Evolutionary conservation across 2,113 vertebrate species (phyloP).

Genomic region (Hyperoodon ampullatus): DNA sequence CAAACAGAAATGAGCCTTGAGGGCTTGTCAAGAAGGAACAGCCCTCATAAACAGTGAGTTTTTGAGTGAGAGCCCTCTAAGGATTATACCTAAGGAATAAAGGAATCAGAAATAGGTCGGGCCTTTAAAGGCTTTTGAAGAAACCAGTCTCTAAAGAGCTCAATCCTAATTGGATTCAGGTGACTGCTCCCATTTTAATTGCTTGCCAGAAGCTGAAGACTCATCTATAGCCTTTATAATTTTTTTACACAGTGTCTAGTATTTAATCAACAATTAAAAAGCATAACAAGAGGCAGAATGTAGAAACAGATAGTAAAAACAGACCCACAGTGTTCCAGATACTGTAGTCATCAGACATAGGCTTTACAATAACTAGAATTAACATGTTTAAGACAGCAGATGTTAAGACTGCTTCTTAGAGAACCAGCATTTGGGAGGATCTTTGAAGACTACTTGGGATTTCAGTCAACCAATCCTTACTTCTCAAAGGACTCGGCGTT

Average conservation of each 20-base stretch:
- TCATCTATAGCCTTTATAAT: not conserved
- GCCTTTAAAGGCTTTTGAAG: not conserved
- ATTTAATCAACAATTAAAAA: not conserved
- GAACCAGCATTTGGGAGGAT: not conserved
- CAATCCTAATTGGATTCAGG: not conserved
- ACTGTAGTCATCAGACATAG: not conserved
- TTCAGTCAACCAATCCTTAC: not conserved
- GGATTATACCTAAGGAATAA: not conserved
- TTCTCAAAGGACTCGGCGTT: not conserved
- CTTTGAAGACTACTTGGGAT: slow-evolving; percentile 15
- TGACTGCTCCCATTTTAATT: not conserved
- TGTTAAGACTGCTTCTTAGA: not conserved
- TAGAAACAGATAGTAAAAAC: slow-evolving; percentile 30
- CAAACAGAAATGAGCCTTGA: not conserved
- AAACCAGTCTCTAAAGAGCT: not conserved
- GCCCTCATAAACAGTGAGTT: not conserved
- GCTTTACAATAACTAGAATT: not conserved
- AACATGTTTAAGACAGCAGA: not conserved
- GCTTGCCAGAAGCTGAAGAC: not conserved
- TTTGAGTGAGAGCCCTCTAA: not conserved
- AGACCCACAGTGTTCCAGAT: not conserved
- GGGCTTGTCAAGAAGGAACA: not conserved
- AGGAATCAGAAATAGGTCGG: not conserved
- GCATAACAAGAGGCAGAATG: not conserved
- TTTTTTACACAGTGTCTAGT: not conserved